Conservation (phyloP, 2,888 invertebrate genomes). For the Acrocyrtus sp. region DNA sequence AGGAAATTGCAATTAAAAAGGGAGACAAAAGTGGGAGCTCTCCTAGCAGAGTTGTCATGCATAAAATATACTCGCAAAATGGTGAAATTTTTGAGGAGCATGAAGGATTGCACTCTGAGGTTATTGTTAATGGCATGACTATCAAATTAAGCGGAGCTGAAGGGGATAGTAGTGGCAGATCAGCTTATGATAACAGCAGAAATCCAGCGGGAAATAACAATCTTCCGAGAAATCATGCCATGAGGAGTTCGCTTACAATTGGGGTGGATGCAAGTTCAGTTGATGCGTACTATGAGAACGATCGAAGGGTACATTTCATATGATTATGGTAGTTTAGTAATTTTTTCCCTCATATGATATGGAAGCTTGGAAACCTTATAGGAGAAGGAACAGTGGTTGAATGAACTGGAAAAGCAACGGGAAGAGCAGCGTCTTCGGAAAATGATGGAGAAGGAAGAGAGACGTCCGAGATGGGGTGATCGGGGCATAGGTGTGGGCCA, state of each 20-base stretch:
- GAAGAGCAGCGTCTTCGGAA: slow-evolving; percentile 65
- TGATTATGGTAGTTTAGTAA: background rate
- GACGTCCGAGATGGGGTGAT: slow-evolving; percentile 74
- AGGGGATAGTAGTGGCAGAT: background rate
- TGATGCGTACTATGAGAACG: slow-evolving; percentile 47
- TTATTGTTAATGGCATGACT: slow-evolving; percentile 23
- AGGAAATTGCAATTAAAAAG: slow-evolving; percentile 19
- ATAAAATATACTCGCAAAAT: slow-evolving; percentile 44
- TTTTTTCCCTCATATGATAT: background rate
- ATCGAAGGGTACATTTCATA: slow-evolving; percentile 42
- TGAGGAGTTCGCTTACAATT: slow-evolving; percentile 59
- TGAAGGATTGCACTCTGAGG: slow-evolving; percentile 12
- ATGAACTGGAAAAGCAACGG: slow-evolving; percentile 66
- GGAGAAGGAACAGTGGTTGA: slow-evolving; percentile 64
- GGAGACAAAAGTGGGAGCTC: slow-evolving; percentile 9
- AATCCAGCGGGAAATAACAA: slow-evolving; percentile 3
- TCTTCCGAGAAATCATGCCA: slow-evolving; percentile 50
- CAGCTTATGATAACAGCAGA: background rate
- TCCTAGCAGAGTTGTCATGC: slow-evolving; percentile 39
- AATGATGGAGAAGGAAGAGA: slow-evolving; percentile 60
- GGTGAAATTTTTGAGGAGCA: slow-evolving; percentile 32
- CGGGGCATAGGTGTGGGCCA: slow-evolving; percentile 75
- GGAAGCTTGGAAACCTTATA: slow-evolving; percentile 3
- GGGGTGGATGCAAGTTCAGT: slow-evolving; percentile 51
- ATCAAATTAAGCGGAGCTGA: background rate